Evolutionary conservation across 1,140 invertebrate species (phyloP).

Genomic region (Bathynomus jamesi): DNA sequence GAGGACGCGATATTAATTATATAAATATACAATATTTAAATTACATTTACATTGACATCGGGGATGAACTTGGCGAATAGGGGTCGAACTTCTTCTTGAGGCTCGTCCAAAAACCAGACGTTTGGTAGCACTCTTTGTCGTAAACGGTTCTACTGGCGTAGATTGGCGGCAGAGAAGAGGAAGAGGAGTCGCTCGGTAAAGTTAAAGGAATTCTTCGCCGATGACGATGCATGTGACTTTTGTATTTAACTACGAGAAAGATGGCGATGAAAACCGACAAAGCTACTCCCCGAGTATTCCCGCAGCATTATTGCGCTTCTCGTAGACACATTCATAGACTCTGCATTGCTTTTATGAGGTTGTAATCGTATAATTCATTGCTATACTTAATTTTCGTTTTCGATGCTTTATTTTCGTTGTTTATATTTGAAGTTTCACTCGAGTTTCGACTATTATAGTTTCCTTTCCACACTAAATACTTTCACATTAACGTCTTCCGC

Average conservation of each 20-base stretch:
- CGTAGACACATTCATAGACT: not conserved
- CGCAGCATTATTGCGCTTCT: not conserved
- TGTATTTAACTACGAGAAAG: not conserved
- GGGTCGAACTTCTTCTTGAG: not conserved
- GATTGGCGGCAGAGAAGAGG: not conserved
- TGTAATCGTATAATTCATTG: not conserved
- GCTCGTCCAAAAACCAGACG: not conserved
- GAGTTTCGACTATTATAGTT: too few relatives aligned
- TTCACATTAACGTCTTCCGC: not conserved
- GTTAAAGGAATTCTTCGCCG: not conserved
- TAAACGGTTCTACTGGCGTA: not conserved
- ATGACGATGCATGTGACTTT: not conserved
- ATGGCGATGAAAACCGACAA: not conserved
- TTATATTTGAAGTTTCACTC: too few relatives aligned
- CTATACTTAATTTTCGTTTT: not conserved
- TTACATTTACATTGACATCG: not conserved
- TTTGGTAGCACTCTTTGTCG: not conserved
- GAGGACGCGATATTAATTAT: too few relatives aligned
- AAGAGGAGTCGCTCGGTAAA: not conserved
- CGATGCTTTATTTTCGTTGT: not conserved
- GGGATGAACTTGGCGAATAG: not conserved
- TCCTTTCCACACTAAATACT: too few relatives aligned
- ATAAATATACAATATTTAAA: too few relatives aligned
- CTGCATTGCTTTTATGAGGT: not conserved
- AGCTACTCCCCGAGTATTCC: not conserved